Evolutionary conservation across 2,113 vertebrate species (phyloP), one percentile per base, ranked within the genome.

Genomic region (Psettodes erumei): DNA sequence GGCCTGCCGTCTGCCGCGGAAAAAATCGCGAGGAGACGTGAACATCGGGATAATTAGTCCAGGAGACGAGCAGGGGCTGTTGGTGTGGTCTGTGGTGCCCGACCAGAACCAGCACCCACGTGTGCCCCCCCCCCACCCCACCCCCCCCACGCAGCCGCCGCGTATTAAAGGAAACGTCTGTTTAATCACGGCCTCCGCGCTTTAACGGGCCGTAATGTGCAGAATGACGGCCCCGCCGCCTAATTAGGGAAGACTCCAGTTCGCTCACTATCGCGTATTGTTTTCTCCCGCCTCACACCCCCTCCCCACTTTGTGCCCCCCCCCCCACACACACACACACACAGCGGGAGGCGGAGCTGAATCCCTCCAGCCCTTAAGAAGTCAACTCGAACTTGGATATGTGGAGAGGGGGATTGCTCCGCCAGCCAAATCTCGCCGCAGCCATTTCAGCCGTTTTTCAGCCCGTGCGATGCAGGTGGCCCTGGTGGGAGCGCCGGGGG

Each of bases 11-110:
- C 81, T 81, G 78, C 42, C 1, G 54, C 71, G 73, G 13, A 61
- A 11, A 47, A 86, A 71, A 65, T 77, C 66, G 83, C 1, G 4
- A 76, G n/a, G n/a, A 60, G 73, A 72, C 9, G 23, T 77, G 71
- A 88, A 86, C 77, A 87, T 79, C 27, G 70, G 72, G 81, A 78
- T 90, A 92, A 91, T 93, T 91, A 90, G 90, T 81, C 69, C 67
- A 75, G 79, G 82, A 81, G 91, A 88, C 51, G 81, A 89, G 80
- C 81, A 56, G 68, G 58, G 85, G 77, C 73, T 77, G 81, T 77
- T 75, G 68, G n/a, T 25, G 76, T n/a, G n/a, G n/a, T 81, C 60
- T 77, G 75, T 78, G 77, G 84, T 83, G 53, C 67, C 54, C 83
- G 45, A 84, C 86, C 85, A 87, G 65, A 76, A 74, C 72, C 67